phyloP scores from a whole-genome alignment of 2,797 vertebrate species.

The Periparus ater region DNA sequence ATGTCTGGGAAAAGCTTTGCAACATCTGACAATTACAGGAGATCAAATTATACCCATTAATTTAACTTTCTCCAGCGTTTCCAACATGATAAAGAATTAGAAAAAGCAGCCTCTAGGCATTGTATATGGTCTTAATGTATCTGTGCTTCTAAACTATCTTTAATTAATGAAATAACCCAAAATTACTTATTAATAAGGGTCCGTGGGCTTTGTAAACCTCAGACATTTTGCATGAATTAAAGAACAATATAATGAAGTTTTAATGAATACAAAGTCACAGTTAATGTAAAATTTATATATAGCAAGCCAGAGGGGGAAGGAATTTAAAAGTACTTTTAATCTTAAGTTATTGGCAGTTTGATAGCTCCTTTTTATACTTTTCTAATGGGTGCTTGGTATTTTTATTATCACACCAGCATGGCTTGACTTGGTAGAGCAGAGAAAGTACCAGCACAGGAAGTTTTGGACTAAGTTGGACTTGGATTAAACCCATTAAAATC shows the following conservation, averaged over 20 bases:
- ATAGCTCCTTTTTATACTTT: not conserved
- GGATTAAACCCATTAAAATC: not conserved
- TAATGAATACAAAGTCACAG: conserved; percentile 41
- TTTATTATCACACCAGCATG: not conserved
- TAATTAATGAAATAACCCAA: conserved; percentile 58
- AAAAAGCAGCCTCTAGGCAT: not conserved
- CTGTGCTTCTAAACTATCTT: conserved; percentile 50
- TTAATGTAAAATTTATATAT: conserved; percentile 52
- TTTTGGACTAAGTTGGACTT: not conserved
- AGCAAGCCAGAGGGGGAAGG: conserved; percentile 26
- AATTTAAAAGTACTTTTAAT: conserved; percentile 4
- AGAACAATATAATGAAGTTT: conserved; percentile 53
- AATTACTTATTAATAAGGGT: conserved; percentile 60
- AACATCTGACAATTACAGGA: not conserved
- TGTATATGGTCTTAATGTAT: conserved; percentile 30
- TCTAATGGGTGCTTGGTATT: not conserved
- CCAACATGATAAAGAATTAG: not conserved
- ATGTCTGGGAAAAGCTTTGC: not conserved
- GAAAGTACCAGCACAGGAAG: not conserved
- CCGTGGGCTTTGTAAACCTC: conserved; percentile 46
- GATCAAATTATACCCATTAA: not conserved
- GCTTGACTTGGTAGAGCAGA: not conserved
- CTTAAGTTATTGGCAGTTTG: conserved; percentile 40
- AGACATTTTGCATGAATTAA: conserved; percentile 56
- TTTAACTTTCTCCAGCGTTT: not conserved